These are phyloP conservation scores for Cettia cetti DNA, from an alignment of 2,113 vertebrate species.

Conservation along the genomic window DNA sequence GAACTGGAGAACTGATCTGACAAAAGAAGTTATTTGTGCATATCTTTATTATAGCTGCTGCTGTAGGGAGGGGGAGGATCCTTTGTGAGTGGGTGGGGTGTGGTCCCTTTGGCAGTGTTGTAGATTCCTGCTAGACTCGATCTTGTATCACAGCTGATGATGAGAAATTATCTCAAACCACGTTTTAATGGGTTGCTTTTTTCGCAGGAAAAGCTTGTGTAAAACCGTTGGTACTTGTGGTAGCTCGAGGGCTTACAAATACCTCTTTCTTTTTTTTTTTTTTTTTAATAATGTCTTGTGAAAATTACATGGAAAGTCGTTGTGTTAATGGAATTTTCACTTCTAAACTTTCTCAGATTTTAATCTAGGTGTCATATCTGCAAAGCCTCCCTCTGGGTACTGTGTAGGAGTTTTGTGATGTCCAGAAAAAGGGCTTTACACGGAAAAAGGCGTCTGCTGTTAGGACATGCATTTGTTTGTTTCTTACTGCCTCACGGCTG, in stretches of 20 bases:
- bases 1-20: background rate
- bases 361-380: background rate
- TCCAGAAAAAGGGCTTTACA: background rate
- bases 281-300: background rate
- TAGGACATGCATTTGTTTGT: background rate
- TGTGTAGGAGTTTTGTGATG: background rate
- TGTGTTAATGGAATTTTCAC: background rate
- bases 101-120: background rate
- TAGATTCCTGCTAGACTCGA: background rate
- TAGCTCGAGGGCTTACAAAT: conserved; percentile 6
- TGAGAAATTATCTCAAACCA: background rate
- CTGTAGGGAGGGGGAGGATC: background rate
- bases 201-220: background rate
- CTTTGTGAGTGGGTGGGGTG: background rate
- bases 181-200: background rate
- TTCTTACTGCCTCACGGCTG: background rate
- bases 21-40: background rate
- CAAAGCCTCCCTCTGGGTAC: background rate
- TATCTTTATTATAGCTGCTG: background rate
- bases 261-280: background rate
- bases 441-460: background rate
- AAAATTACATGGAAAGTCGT: background rate
- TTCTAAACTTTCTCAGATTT: background rate
- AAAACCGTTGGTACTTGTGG: background rate
- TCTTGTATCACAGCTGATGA: background rate